phyloP scores from a whole-genome alignment of 2,113 vertebrate species.

The Ammospiza nelsoni region DNA sequence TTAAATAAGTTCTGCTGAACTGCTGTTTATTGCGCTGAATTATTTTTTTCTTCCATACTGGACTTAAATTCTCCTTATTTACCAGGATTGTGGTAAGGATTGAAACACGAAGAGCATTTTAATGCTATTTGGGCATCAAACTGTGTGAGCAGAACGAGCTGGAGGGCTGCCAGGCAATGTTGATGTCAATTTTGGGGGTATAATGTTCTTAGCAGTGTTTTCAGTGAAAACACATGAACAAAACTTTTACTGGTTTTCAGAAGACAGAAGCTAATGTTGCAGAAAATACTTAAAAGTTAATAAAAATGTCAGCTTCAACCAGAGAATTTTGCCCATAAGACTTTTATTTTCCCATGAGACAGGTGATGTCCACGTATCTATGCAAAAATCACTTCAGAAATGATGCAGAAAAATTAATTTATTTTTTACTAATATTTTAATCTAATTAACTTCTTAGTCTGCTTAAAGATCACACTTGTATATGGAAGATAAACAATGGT shows the following conservation, averaged over 20 bases:
- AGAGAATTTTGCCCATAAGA: background rate
- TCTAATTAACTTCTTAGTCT: background rate
- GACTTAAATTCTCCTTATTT: background rate
- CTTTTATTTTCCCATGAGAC: background rate
- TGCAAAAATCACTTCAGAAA: background rate
- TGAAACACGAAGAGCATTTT: background rate
- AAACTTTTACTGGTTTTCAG: background rate
- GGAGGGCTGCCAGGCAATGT: background rate
- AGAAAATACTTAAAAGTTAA: background rate
- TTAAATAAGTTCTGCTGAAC: background rate
- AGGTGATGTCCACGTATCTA: background rate
- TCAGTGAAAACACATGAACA: background rate
- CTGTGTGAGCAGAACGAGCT: background rate
- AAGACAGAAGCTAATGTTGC: background rate
- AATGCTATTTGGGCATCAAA: background rate
- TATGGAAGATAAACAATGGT: fast-evolving
- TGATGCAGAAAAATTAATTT: background rate
- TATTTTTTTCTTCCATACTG: background rate
- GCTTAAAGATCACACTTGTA: background rate
- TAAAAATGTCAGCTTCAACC: background rate
- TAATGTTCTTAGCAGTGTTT: background rate
- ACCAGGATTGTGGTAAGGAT: background rate
- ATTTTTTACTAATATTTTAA: background rate
- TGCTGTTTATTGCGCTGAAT: background rate
- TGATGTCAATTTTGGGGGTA: background rate